Evolutionary conservation across 2,888 invertebrate genomes (phyloP).

Genomic region (Trachelus troglodyta): DNA sequence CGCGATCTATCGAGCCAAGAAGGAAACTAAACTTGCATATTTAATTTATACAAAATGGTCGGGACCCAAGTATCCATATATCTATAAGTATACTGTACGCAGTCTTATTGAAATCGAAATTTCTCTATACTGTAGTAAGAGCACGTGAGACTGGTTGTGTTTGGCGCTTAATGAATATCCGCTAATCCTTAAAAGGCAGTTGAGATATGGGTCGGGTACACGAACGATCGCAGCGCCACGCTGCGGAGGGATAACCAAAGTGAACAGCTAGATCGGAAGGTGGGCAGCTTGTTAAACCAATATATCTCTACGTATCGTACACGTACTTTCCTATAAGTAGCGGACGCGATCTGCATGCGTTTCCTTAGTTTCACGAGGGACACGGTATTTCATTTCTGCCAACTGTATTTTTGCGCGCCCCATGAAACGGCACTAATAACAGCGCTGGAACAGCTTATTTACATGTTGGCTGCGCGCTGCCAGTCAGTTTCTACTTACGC

Average conservation of each 20-base stretch:
- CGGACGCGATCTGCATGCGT: constrained; percentile 31
- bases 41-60: not conserved
- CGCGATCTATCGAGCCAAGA: too few species aligned
- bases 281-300: constrained; percentile 43
- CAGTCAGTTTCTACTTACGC: constrained; percentile 22
- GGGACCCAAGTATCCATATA: not conserved
- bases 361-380: constrained; percentile 21
- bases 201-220: constrained; percentile 8
- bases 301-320: constrained; percentile 22
- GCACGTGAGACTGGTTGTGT: not conserved
- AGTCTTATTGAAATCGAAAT: not conserved
- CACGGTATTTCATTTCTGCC: constrained; percentile 49
- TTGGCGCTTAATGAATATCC: not conserved
- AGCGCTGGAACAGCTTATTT: constrained; percentile 47
- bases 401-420: constrained; percentile 40
- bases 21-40: too few species aligned
- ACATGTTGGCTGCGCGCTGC: constrained; percentile 39
- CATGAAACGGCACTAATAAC: constrained; percentile 51
- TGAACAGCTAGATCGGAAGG: constrained; percentile 13
- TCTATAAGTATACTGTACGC: not conserved
- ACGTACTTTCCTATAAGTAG: constrained; percentile 5
- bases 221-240: constrained; percentile 20
- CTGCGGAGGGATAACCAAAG: constrained; percentile 35
- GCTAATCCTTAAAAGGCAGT: constrained; percentile 28
- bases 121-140: not conserved